phyloP scores from a whole-genome alignment of 2,888 invertebrate species.

The Xestia sexstrigata region DNA sequence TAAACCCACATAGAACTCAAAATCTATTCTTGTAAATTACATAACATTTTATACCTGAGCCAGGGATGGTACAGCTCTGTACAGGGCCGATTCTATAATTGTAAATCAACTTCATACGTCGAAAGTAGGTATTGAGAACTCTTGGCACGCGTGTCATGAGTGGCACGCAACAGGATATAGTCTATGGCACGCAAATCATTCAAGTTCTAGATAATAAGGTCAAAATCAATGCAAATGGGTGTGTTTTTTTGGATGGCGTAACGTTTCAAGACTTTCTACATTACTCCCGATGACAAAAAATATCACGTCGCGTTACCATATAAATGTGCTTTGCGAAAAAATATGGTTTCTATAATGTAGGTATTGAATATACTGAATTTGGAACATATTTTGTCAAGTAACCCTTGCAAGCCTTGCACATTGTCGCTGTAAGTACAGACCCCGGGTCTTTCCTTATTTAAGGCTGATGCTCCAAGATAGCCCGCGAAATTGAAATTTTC shows the following conservation, averaged over 20 bases:
- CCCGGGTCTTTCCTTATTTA: background rate
- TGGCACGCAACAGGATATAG: constrained; percentile 45
- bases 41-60: constrained; percentile 23
- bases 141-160: constrained; percentile 31
- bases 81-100: constrained; percentile 37
- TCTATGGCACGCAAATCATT: constrained; percentile 39
- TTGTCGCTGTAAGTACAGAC: background rate
- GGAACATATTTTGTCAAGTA: background rate
- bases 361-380: background rate
- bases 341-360: background rate
- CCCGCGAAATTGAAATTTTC: no score
- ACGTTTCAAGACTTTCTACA: background rate
- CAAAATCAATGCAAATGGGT: constrained; percentile 30
- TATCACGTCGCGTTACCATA: background rate
- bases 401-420: background rate
- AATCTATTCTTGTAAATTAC: constrained; percentile 17
- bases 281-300: constrained; percentile 17
- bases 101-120: constrained; percentile 35
- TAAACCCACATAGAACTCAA: constrained; percentile 4
- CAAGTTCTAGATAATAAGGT: constrained; percentile 15
- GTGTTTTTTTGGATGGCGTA: background rate
- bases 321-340: background rate
- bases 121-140: constrained; percentile 17
- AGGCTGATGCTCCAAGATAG: no score
- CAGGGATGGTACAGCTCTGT: constrained; percentile 13